Evolutionary conservation across 1,140 invertebrate species (phyloP).

Genomic region (Delia radicum): DNA sequence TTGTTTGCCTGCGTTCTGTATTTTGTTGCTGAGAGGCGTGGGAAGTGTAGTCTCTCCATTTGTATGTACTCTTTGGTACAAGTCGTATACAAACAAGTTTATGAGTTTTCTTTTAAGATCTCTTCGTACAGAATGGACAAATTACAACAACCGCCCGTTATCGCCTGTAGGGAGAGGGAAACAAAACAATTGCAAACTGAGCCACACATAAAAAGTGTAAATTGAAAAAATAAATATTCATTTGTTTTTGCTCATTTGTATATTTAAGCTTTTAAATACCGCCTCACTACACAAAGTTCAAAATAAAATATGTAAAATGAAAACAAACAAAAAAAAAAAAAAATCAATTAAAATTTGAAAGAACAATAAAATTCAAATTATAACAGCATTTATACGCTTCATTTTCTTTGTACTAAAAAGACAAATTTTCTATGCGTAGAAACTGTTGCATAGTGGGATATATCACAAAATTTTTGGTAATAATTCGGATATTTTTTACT

Average conservation of each 20-base stretch:
- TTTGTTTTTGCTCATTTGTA: not conserved
- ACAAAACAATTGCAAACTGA: too few species aligned
- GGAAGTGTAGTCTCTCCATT: too few species aligned
- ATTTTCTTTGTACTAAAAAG: not conserved
- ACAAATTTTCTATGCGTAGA: too few species aligned
- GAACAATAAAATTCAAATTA: conserved; percentile 19
- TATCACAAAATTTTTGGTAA: too few species aligned
- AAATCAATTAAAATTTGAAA: conserved; percentile 7
- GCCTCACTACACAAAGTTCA: not conserved
- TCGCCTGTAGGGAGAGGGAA: not conserved
- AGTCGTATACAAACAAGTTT: not conserved
- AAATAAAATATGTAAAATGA: too few species aligned
- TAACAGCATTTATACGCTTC: not conserved
- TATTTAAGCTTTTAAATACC: not conserved
- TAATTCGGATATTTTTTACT: too few species aligned
- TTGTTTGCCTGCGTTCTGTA: not conserved
- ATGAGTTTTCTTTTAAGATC: not conserved
- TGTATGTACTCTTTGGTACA: too few species aligned
- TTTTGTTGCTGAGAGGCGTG: too few species aligned
- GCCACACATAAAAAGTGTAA: not conserved
- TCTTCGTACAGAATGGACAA: not conserved
- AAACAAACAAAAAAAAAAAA: not conserved
- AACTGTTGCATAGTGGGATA: too few species aligned
- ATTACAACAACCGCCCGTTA: not conserved
- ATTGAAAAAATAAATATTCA: not conserved